phyloP scores from a whole-genome alignment of 2,113 vertebrate species.

The Spheniscus mendiculus region DNA sequence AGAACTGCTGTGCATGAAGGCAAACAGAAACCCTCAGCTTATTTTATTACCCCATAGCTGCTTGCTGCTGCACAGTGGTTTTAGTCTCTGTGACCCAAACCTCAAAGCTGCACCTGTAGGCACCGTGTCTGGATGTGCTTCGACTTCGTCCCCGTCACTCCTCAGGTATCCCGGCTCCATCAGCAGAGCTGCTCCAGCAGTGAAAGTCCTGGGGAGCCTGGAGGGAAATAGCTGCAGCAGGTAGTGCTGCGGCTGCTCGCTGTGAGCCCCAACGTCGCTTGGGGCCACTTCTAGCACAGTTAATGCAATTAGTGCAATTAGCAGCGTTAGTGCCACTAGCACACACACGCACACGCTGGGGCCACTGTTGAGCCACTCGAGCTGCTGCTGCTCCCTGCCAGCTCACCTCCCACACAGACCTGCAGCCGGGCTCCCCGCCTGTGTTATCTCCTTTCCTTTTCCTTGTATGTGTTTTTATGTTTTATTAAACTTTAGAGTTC shows the following conservation, averaged over 20 bases:
- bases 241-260: not conserved
- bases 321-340: not conserved
- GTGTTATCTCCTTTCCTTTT: not conserved
- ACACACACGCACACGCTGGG: fast-evolving
- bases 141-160: not conserved
- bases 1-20: not conserved
- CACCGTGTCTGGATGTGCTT: not conserved
- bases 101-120: not conserved
- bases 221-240: not conserved
- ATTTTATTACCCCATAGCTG: not conserved
- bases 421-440: fast-evolving
- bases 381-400: not conserved
- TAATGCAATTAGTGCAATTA: not conserved
- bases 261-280: not conserved
- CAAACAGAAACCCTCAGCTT: not conserved
- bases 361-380: not conserved
- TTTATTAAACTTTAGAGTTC: not conserved
- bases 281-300: too few species aligned
- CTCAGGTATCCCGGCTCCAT: not conserved
- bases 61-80: not conserved
- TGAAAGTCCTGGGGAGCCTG: fast-evolving
- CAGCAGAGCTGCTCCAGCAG: not conserved
- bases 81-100: not conserved
- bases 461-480: not conserved
- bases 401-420: not conserved